Evolutionary conservation across 64 coral and sea anemone genomes (phyloP).

Genomic region (Stylophora pistillata): DNA sequence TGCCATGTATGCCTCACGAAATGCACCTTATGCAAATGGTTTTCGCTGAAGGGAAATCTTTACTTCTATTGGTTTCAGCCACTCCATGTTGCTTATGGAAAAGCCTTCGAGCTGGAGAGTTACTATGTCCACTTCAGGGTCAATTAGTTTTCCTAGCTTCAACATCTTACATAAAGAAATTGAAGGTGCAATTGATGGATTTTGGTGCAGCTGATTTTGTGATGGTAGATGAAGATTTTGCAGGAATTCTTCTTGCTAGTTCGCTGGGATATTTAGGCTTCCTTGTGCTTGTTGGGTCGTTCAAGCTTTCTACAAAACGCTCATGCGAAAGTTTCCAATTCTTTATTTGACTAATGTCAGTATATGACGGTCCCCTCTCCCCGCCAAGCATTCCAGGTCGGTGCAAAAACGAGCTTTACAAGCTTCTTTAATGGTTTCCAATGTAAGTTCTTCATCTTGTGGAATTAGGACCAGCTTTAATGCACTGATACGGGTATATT

Average conservation of each 20-base stretch:
- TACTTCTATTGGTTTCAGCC: slow-evolving; percentile 66
- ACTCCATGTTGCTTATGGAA: slow-evolving; percentile 53
- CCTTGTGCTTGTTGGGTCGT: slow-evolving; percentile 7
- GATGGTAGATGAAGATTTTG: slow-evolving; percentile 26
- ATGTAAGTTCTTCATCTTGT: slow-evolving; percentile 35
- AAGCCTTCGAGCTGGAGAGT: slow-evolving; percentile 59
- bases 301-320: slow-evolving; percentile 41
- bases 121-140: slow-evolving; percentile 58
- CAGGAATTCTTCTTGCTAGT: neutral
- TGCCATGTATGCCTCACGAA: slow-evolving; percentile 66
- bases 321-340: slow-evolving; percentile 75
- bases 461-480: slow-evolving; percentile 64
- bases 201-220: too few species aligned
- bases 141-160: slow-evolving; percentile 76
- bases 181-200: slow-evolving; percentile 62
- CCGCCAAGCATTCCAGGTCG: slow-evolving; percentile 72
- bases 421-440: slow-evolving; percentile 71
- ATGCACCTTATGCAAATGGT: slow-evolving; percentile 69
- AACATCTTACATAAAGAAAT: slow-evolving; percentile 72
- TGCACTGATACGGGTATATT: slow-evolving; percentile 67
- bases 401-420: slow-evolving; percentile 69
- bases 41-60: slow-evolving; percentile 54
- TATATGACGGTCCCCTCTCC: slow-evolving; percentile 69
- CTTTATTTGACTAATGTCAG: slow-evolving; percentile 33
- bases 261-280: neutral